Evolutionary conservation across 1,140 invertebrate species (phyloP).

Genomic region (Leptonema lineaticorne): DNA sequence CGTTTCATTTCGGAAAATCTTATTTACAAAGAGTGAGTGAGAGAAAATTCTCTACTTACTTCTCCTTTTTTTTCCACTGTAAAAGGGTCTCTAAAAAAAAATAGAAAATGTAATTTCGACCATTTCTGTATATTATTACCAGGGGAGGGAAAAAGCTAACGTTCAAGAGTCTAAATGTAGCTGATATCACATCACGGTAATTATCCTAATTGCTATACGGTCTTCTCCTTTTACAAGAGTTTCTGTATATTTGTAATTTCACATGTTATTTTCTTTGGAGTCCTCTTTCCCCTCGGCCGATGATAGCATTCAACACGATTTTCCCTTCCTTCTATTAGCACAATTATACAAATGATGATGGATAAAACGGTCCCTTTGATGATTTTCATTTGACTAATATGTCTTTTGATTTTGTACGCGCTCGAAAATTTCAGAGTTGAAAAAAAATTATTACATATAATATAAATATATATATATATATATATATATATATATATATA

Average conservation of each 20-base stretch:
- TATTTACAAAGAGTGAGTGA: too few species aligned
- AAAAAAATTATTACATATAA: too few species aligned
- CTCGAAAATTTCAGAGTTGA: too few species aligned
- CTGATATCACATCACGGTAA: slow-evolving; percentile 19
- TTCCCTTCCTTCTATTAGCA: neutral
- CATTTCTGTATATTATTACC: too few species aligned
- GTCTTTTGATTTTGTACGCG: neutral
- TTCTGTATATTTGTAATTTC: slow-evolving; percentile 21
- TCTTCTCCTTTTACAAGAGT: slow-evolving; percentile 9
- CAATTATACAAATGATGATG: slow-evolving; percentile 25
- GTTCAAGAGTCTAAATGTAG: neutral
- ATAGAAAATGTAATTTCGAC: too few species aligned
- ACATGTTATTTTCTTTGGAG: slow-evolving; percentile 18
- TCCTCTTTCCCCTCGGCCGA: slow-evolving; percentile 3
- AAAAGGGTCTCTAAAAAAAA: too few species aligned
- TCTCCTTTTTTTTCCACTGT: too few species aligned
- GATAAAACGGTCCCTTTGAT: slow-evolving; percentile 11
- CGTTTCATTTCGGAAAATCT: too few species aligned
- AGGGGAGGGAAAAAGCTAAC: neutral
- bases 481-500: too few species aligned
- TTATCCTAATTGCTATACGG: slow-evolving; percentile 37
- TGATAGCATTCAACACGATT: neutral
- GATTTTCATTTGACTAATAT: neutral
- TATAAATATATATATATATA: too few species aligned
- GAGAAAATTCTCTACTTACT: too few species aligned